Evolutionary conservation across 2,797 vertebrate species (phyloP).

Genomic region (Selene dorsalis): DNA sequence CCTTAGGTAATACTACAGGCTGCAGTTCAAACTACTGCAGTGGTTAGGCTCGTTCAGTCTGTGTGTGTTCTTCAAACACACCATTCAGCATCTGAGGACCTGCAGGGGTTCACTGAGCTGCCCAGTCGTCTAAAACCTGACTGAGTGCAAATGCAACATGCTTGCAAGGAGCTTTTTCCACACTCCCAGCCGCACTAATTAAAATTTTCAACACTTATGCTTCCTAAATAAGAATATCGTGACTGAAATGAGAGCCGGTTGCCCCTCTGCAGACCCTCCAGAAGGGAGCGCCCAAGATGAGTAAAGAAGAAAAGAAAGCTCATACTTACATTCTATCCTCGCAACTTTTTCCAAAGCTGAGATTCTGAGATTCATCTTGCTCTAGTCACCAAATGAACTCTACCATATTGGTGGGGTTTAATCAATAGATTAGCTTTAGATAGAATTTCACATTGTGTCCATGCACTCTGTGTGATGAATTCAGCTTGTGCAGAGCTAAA

Average conservation of each 20-base stretch:
- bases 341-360: conserved; percentile 98
- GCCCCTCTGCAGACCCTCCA: conserved; percentile 97
- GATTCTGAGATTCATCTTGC: conserved; percentile 99
- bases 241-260: conserved; percentile 82
- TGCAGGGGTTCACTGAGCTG: conserved; percentile 95
- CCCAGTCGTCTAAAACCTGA: conserved; percentile 1
- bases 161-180: background rate
- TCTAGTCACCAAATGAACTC: conserved; percentile 99
- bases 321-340: conserved; percentile 99
- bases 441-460: conserved; percentile 97
- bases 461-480: conserved; percentile 91
- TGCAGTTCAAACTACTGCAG: conserved; percentile 89
- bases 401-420: conserved; percentile 99
- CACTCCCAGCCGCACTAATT: background rate
- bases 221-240: background rate
- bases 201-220: background rate
- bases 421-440: conserved; percentile 99
- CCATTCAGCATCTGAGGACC: conserved; percentile 84
- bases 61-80: conserved; percentile 82
- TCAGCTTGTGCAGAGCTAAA: conserved; percentile 63
- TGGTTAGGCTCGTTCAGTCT: conserved; percentile 86
- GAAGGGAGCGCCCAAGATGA: conserved; percentile 97
- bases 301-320: conserved; percentile 95
- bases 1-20: conserved; percentile 85
- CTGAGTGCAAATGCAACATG: background rate